These are phyloP conservation scores for Simalia tracyae DNA, from an alignment of 2,797 vertebrate genomes.

Conservation along the genomic window DNA sequence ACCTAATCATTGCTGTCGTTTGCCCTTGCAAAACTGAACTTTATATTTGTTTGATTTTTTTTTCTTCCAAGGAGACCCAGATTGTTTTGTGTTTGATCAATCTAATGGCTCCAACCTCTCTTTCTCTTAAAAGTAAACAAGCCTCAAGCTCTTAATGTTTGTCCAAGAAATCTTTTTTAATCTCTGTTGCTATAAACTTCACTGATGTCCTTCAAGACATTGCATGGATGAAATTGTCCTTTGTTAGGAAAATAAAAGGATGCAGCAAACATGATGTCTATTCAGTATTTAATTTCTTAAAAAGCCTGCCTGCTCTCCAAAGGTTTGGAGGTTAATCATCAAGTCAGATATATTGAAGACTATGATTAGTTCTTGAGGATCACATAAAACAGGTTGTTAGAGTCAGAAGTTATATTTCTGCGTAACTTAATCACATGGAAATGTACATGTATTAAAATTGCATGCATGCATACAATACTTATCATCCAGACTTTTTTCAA, in stretches of 20 bases:
- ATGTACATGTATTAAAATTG: neutral
- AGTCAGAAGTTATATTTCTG: constrained; percentile 12
- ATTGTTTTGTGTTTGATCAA: constrained; percentile 2
- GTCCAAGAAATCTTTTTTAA: neutral
- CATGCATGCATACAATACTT: neutral
- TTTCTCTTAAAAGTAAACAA: constrained; percentile 1
- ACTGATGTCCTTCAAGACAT: neutral
- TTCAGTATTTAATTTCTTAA: constrained; percentile 1
- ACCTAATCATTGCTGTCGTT: neutral
- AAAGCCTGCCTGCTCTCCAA: rapidly evolving
- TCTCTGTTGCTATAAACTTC: neutral
- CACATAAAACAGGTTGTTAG: constrained; percentile 31
- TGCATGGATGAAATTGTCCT: neutral
- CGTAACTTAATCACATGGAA: neutral
- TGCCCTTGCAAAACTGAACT: neutral
- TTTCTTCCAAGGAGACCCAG: neutral
- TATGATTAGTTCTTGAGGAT: neutral
- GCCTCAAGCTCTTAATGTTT: rapidly evolving
- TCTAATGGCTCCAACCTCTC: neutral
- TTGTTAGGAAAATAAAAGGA: neutral
- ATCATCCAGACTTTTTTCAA: neutral
- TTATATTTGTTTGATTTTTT: constrained; percentile 3
- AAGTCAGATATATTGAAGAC: constrained; percentile 14
- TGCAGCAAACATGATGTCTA: neutral
- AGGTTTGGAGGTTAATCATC: rapidly evolving